Evolutionary conservation across 2,797 vertebrate genomes (phyloP).

Genomic region (Cyprinodon diabolis): DNA sequence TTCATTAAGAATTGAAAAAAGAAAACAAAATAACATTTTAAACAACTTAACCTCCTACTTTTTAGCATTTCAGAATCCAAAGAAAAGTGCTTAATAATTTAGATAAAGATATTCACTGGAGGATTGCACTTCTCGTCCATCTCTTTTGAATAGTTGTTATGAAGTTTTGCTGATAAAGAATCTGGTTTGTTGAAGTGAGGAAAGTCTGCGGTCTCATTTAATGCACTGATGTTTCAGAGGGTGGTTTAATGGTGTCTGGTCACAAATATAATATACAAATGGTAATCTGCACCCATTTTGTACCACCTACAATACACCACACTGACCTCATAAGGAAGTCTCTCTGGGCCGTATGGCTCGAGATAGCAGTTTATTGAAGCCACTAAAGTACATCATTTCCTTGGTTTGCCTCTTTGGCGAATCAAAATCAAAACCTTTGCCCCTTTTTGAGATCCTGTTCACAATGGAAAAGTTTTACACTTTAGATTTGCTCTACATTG

Average conservation of each 20-base stretch:
- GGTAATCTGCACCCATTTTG: neutral
- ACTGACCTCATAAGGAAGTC: constrained; percentile 3
- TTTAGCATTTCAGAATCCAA: constrained; percentile 9
- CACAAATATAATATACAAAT: constrained; percentile 17
- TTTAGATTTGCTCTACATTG: neutral
- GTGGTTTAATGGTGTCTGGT: constrained; percentile 22
- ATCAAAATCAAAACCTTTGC: constrained; percentile 2
- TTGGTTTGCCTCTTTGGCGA: neutral
- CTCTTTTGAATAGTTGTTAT: neutral
- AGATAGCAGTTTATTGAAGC: constrained; percentile 3
- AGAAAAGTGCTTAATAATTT: neutral
- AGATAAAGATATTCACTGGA: neutral
- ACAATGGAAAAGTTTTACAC: constrained; percentile 5
- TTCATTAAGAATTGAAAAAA: constrained; percentile 71
- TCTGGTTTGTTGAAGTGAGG: neutral
- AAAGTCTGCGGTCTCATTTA: constrained; percentile 12
- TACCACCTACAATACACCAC: constrained; percentile 6
- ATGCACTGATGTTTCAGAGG: constrained; percentile 8
- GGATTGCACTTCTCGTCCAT: neutral
- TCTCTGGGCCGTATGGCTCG: neutral
- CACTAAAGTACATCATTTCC: neutral
- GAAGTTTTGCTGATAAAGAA: constrained; percentile 11
- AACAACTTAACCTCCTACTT: constrained; percentile 27
- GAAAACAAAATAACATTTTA: constrained; percentile 40
- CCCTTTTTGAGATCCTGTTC: neutral